Conservation (phyloP, 1,140 invertebrate genomes). For the Heterodera schachtii region DNA sequence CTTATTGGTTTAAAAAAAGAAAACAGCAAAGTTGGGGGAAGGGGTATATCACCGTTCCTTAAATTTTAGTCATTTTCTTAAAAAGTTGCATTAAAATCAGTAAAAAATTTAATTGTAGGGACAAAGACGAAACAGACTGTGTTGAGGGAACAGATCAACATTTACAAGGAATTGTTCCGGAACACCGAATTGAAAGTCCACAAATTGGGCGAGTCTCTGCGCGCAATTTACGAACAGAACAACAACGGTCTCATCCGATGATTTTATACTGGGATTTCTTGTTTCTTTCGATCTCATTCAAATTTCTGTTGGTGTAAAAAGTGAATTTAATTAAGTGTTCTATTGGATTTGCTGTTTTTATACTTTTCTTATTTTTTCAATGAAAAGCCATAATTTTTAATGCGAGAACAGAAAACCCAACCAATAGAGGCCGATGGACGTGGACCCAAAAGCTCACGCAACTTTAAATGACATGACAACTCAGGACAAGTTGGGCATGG, state of each 20-base stretch:
- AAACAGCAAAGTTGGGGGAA: background rate
- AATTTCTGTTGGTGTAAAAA: background rate
- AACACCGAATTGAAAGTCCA: constrained; percentile 31
- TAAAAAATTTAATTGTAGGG: constrained; percentile 33
- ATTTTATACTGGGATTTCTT: constrained; percentile 5
- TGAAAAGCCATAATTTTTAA: too few species aligned
- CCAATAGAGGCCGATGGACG: background rate
- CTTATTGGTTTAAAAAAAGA: too few species aligned
- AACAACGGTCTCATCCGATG: constrained; percentile 1
- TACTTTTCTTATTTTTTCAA: background rate
- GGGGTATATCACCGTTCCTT: background rate
- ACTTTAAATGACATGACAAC: background rate
- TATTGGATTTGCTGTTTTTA: background rate
- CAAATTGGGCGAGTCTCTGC: constrained; percentile 6
- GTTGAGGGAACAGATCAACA: constrained; percentile 41
- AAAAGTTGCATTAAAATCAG: background rate
- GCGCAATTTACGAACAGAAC: constrained; percentile 13
- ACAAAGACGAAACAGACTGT: constrained; percentile 37
- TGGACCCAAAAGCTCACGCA: background rate
- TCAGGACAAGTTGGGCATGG: background rate
- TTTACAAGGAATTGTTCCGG: constrained; percentile 45
- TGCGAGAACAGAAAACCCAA: too few species aligned
- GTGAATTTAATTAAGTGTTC: background rate
- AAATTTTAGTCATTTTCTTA: background rate
- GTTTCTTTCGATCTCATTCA: too few species aligned